phyloP scores from a whole-genome alignment of 2,797 vertebrate species.

The Diplodus sargus region DNA sequence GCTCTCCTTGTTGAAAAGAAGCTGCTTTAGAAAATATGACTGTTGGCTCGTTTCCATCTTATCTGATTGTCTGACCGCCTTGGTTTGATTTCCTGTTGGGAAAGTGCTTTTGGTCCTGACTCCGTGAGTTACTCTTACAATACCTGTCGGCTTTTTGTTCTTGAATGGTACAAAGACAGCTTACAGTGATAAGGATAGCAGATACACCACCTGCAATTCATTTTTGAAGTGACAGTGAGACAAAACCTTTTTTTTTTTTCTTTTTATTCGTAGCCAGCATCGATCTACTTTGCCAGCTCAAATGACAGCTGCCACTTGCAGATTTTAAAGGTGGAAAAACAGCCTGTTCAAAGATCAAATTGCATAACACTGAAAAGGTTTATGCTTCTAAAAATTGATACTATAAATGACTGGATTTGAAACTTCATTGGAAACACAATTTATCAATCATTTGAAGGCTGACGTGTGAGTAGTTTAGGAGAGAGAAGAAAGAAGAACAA shows the following conservation, averaged over 20 bases:
- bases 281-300: background rate
- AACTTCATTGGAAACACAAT: no score
- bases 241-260: no score
- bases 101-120: background rate
- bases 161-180: background rate
- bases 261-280: background rate
- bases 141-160: background rate
- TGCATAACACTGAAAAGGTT: no score
- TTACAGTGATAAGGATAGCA: background rate
- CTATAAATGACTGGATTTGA: no score
- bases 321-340: background rate
- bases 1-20: background rate
- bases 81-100: background rate
- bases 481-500: no score
- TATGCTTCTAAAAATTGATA: no score
- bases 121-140: background rate
- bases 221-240: background rate
- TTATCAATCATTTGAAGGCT: no score
- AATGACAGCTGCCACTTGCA: background rate
- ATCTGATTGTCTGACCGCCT: background rate
- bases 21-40: background rate
- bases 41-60: background rate
- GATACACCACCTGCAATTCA: background rate
- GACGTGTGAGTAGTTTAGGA: no score
- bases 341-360: no score